Percentiles rank a stretch among this genome's conserved stretches.
These are phyloP conservation scores for Lithophane socia DNA, from an alignment of 2,888 invertebrate genomes.

Conservation along the genomic window DNA sequence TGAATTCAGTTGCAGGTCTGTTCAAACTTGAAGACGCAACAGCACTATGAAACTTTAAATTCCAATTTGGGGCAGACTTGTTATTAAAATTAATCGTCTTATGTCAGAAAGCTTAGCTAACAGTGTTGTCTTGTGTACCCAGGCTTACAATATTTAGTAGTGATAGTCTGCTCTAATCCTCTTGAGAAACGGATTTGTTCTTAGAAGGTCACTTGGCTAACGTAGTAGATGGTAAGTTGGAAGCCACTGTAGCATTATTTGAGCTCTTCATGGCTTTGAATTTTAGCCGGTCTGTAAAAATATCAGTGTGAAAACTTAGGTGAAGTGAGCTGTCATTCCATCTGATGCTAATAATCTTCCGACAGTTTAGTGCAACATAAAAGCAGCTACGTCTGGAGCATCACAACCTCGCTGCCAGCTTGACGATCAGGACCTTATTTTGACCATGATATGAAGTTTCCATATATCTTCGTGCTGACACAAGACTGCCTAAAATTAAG, in stretches of 20 bases:
- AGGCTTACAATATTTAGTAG: constrained; percentile 58
- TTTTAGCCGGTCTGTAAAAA: background rate
- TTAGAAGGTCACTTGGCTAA: constrained; percentile 25
- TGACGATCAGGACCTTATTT: background rate
- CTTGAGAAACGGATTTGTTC: constrained; percentile 45
- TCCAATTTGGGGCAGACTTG: constrained; percentile 32
- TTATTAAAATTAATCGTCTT: constrained; percentile 63
- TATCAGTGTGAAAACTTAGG: background rate
- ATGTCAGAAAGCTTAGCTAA: constrained; percentile 36
- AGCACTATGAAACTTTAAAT: constrained; percentile 41
- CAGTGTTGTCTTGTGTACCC: constrained; percentile 49
- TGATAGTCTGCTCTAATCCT: constrained; percentile 38
- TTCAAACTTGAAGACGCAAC: constrained; percentile 17
- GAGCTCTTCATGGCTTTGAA: background rate
- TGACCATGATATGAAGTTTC: background rate
- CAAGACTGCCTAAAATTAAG: background rate
- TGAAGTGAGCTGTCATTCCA: background rate
- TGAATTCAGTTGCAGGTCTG: constrained; percentile 35
- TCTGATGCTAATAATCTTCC: background rate
- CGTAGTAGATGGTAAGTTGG: background rate
- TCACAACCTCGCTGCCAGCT: background rate
- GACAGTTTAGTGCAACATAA: background rate
- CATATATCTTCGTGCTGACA: background rate
- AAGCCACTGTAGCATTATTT: background rate
- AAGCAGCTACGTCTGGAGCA: background rate